Evolutionary conservation across 2,888 invertebrate species (phyloP), one percentile per base, ranked within the genome.

Genomic region (Drosophila testacea): DNA sequence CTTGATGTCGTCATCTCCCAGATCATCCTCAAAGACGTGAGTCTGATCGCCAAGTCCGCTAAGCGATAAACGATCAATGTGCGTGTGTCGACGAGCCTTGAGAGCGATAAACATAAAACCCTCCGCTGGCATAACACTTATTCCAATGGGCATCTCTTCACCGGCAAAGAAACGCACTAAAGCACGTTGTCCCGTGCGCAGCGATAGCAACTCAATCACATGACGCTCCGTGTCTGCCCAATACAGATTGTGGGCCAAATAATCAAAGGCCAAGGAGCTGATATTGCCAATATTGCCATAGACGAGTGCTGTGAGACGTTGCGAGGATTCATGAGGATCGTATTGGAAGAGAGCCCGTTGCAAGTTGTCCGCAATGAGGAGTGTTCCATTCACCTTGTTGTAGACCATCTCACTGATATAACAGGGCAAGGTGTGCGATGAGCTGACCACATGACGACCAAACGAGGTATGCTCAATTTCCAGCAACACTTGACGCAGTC

Each of bases 211-310:
- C 89, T 96, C 96, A 0, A 97, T 92, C 0, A 94, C 94, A 57
- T 94, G 94, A 10, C 94, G 93, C 0, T 94, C 94, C 0, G 93
- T 93, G 90, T 97, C 96, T 63, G 95, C 93, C 93, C 96, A 95
- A 91, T 97, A 97, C 0, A 97, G 91, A 75, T 95, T 95, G 69
- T 96, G 95, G 0, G 96, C 95, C 7, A 95, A 93, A 77, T 95
- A 93, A 93, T 97, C 97, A 78, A 94, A 95, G 75, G 94, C 94
- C 92, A 96, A 92, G 6, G 94, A 94, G 52, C 93, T 93, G 0
- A 95, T 90, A 50, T 92, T 91, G 28, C 93, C 94, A 48, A 94
- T 73, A 44, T 93, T 93, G 11, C 91, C 83, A 1, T 91, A 86
- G 0, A 94, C 85, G 2, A 95, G 78, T 0, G 75, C 73, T 78